Percentiles rank a stretch among this genome's conserved stretches.
Evolutionary conservation across 2,113 vertebrate species (phyloP).

Genomic region (human): DNA sequence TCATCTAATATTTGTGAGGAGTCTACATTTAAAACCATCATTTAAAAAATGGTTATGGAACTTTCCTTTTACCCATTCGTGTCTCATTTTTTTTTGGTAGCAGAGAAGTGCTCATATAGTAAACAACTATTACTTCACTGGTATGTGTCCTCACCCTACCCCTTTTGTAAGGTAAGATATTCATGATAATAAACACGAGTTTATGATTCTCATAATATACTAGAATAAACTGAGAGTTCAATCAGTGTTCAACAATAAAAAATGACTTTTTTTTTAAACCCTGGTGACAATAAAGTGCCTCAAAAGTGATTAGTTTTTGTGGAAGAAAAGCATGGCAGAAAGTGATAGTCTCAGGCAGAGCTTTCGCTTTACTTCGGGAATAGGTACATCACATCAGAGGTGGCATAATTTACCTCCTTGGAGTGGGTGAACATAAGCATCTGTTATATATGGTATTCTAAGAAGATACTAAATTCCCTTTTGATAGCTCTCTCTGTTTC

Average conservation of each 20-base stretch:
- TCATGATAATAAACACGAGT: not conserved
- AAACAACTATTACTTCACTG: not conserved
- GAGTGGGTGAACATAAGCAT: not conserved
- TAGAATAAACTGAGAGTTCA: not conserved
- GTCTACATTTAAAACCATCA: not conserved
- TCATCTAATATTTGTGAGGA: not conserved
- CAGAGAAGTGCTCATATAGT: not conserved
- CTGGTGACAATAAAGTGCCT: not conserved
- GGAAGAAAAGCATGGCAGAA: not conserved
- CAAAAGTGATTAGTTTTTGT: not conserved
- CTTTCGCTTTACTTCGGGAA: not conserved
- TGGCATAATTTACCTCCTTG: not conserved
- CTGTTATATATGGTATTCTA: not conserved
- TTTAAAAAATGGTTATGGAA: not conserved
- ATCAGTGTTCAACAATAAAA: not conserved
- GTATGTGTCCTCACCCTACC: not conserved
- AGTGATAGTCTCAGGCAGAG: fast-evolving
- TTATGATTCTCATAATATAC: not conserved
- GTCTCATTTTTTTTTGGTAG: not conserved
- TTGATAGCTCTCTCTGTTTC: not conserved
- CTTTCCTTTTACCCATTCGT: not conserved
- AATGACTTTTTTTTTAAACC: not conserved
- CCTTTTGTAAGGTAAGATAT: not conserved
- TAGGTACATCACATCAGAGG: not conserved
- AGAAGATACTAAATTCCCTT: not conserved